A percentile compares a stretch with the other conserved stretches of the same genome.
Evolutionary conservation across 2,113 vertebrate genomes (phyloP).

Genomic region (Mustelus asterias): DNA sequence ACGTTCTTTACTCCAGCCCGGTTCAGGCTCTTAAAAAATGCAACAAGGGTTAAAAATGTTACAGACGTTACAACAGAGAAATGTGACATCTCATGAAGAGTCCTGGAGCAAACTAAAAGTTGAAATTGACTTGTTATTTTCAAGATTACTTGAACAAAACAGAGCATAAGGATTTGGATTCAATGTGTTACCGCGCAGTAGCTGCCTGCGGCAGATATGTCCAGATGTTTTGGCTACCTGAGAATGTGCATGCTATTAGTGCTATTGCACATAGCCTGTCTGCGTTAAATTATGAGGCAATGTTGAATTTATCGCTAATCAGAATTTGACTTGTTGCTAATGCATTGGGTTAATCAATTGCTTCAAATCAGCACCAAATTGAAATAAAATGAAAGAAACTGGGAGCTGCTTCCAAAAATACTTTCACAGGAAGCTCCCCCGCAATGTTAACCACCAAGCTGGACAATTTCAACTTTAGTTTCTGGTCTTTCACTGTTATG

Average conservation of each 20-base stretch:
- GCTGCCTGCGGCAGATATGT: background rate
- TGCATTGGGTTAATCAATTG: background rate
- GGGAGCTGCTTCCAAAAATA: background rate
- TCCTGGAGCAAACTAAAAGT: background rate
- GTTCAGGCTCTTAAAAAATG: background rate
- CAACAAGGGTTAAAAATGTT: background rate
- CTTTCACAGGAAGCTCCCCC: too few species aligned
- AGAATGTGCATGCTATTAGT: background rate
- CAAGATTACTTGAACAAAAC: background rate
- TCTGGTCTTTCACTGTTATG: background rate
- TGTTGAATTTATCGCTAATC: background rate
- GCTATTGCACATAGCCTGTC: background rate
- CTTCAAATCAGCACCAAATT: background rate
- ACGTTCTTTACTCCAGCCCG: background rate
- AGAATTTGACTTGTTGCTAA: background rate
- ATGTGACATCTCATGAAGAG: background rate
- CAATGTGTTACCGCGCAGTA: background rate
- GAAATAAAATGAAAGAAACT: background rate
- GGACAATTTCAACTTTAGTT: slow-evolving; percentile 12
- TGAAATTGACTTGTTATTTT: background rate
- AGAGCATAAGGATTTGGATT: background rate
- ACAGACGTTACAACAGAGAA: background rate
- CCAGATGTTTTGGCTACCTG: background rate
- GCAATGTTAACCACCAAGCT: background rate
- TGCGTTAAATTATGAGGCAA: background rate